Percentiles rank a stretch among this genome's conserved stretches.
phyloP scores from a whole-genome alignment of 1,140 invertebrate genomes.

The Protaetia brevitarsis region DNA sequence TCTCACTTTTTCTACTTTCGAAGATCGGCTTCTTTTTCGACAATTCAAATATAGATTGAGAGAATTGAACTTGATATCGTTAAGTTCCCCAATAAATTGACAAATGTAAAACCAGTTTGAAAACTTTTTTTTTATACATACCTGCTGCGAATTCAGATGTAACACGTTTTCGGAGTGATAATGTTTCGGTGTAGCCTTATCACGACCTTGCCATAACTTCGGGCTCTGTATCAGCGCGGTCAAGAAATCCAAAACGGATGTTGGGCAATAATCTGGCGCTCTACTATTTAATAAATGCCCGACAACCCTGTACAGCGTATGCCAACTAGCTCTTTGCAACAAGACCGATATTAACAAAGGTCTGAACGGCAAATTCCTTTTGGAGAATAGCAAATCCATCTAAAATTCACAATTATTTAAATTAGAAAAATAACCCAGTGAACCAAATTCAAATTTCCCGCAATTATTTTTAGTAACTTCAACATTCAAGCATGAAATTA shows the following conservation, averaged over 20 bases:
- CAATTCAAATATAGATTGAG: too few relatives aligned
- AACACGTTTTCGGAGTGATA: conserved; percentile 70
- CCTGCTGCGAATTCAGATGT: conserved; percentile 61
- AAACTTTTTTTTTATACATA: conserved; percentile 43
- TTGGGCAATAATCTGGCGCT: conserved; percentile 60
- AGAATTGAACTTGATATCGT: too few relatives aligned
- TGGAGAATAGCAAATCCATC: conserved; percentile 62
- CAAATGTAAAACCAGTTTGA: background rate
- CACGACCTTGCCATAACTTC: conserved; percentile 90
- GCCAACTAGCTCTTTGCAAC: conserved; percentile 87
- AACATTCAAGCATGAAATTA: too few relatives aligned
- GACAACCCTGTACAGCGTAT: conserved; percentile 74
- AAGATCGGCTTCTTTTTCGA: too few relatives aligned
- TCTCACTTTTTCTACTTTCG: too few relatives aligned
- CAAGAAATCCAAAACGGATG: conserved; percentile 84
- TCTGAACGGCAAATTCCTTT: conserved; percentile 56
- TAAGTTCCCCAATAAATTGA: too few relatives aligned
- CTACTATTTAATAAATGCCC: conserved; percentile 52
- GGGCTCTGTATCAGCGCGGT: conserved; percentile 85
- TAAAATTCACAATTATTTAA: too few relatives aligned
- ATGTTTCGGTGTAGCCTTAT: conserved; percentile 81
- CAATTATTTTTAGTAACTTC: too few relatives aligned
- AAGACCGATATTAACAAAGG: conserved; percentile 84
- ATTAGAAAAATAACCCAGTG: too few relatives aligned
- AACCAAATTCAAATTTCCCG: too few relatives aligned